These are phyloP conservation scores for Serinus canaria DNA, from an alignment of 2,113 vertebrate genomes.

Conservation along the genomic window DNA sequence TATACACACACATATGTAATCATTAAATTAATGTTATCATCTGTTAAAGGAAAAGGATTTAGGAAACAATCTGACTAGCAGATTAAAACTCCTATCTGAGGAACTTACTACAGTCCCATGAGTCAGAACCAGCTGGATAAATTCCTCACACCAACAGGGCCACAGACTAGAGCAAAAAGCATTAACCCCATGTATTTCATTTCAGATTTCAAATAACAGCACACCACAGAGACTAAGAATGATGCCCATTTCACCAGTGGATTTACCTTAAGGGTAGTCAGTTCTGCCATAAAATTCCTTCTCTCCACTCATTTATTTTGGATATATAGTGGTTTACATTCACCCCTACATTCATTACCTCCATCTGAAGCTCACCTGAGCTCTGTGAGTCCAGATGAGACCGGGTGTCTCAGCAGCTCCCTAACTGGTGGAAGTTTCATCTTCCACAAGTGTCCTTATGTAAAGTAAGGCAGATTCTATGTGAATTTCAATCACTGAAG, in stretches of 20 bases:
- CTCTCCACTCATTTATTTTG: not conserved
- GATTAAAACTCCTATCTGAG: constrained; percentile 11
- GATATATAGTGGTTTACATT: not conserved
- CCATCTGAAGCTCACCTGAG: not conserved
- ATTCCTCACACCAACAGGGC: not conserved
- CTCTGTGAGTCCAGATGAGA: not conserved
- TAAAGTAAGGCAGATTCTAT: not conserved
- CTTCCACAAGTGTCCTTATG: not conserved
- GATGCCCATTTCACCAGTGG: not conserved
- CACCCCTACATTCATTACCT: not conserved
- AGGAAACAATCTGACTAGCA: constrained; percentile 46
- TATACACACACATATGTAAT: not conserved
- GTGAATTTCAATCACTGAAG: not conserved
- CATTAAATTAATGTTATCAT: constrained; percentile 9
- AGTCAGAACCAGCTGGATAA: not conserved
- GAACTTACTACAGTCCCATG: not conserved
- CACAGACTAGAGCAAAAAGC: not conserved
- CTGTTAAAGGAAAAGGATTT: not conserved
- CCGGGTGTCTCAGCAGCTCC: not conserved
- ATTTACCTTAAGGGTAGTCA: not conserved
- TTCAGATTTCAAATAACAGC: constrained; percentile 33
- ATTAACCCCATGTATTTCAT: not conserved
- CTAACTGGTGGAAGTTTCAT: not conserved
- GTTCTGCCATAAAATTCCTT: not conserved
- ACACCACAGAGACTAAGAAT: constrained; percentile 13